Conservation (phyloP, 1,140 invertebrate species). For the Conopomorpha cramerella region DNA sequence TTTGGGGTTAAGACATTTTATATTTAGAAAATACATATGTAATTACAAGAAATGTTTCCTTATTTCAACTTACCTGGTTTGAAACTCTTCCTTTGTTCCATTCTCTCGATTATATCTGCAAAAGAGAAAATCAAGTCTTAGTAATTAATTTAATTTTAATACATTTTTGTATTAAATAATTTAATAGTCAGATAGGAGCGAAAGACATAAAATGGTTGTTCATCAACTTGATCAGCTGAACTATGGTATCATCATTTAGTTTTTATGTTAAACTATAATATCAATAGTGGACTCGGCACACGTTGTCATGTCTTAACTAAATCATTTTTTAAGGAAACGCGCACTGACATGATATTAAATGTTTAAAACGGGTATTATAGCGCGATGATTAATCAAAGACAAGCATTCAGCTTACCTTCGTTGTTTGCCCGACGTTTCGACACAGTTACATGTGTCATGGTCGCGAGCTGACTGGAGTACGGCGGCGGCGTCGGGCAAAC, state of each 20-base stretch:
- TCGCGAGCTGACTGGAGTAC: too few species aligned
- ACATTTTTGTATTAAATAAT: neutral
- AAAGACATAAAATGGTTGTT: neutral
- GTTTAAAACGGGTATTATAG: neutral
- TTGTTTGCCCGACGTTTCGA: too few species aligned
- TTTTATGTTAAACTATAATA: neutral
- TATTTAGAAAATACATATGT: neutral
- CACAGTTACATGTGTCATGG: too few species aligned
- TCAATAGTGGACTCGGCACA: too few species aligned
- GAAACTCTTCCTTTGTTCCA: neutral
- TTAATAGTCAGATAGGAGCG: neutral
- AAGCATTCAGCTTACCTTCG: too few species aligned
- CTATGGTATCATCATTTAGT: neutral
- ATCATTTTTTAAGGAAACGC: too few species aligned
- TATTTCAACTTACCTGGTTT: neutral
- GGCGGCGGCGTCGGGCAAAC: too few species aligned
- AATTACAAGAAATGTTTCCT: neutral
- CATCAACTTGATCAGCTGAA: neutral
- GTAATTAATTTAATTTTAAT: neutral
- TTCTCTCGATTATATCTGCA: neutral
- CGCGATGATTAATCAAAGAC: too few species aligned
- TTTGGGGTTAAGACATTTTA: too few species aligned
- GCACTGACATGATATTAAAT: too few species aligned
- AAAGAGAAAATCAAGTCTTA: neutral
- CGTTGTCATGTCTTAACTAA: too few species aligned